phyloP scores from a whole-genome alignment of 2,113 vertebrate species.

The Oceanodroma tethys region DNA sequence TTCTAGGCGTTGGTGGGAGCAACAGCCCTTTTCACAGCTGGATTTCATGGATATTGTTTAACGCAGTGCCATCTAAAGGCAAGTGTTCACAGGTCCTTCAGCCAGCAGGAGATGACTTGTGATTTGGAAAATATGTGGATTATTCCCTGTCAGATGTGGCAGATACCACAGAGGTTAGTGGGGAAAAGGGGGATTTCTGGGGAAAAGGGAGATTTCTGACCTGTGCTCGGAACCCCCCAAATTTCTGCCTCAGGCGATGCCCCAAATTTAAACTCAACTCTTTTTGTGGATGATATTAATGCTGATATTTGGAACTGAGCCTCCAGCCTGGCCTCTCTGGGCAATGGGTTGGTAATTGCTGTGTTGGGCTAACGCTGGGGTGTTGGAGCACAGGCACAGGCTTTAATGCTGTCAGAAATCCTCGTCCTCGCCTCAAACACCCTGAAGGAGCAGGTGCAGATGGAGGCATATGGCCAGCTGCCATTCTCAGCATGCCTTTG shows the following conservation, averaged over 20 bases:
- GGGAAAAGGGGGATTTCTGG: neutral
- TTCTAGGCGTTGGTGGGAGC: neutral
- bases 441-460: neutral
- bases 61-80: neutral
- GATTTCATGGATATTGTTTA: neutral
- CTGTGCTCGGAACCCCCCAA: neutral
- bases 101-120: fast-evolving
- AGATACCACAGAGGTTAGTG: neutral
- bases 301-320: neutral
- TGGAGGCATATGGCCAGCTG: neutral
- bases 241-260: neutral
- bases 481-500: neutral
- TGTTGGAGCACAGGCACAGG: neutral
- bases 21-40: neutral
- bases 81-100: neutral
- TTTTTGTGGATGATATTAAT: neutral
- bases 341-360: fast-evolving
- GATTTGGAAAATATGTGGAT: neutral
- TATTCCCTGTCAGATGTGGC: neutral
- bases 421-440: fast-evolving
- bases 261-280: neutral
- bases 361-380: neutral
- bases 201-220: neutral
- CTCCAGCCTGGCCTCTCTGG: neutral
- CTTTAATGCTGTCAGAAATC: fast-evolving